Conservation (phyloP, 1,140 invertebrate species). For the Macrostomum lignano region DNA sequence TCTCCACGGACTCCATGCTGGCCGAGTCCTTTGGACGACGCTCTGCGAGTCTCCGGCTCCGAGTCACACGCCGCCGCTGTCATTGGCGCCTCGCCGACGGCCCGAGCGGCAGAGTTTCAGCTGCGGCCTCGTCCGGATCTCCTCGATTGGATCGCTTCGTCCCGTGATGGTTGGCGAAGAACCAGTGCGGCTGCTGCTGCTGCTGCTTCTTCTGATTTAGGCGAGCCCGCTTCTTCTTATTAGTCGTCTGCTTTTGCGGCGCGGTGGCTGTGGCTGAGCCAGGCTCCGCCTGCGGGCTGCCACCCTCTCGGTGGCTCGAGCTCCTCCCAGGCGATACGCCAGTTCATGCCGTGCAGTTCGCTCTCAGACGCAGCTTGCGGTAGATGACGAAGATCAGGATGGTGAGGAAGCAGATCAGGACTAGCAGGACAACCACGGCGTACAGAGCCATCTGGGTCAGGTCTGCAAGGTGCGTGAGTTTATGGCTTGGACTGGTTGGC, state of each 20-base stretch:
- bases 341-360: slow-evolving; percentile 1
- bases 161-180: neutral
- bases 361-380: neutral
- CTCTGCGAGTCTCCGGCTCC: too few relatives aligned
- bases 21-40: too few relatives aligned
- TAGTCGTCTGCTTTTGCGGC: neutral
- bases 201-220: slow-evolving; percentile 1
- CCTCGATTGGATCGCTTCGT: neutral
- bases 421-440: too few relatives aligned
- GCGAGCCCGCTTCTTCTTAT: neutral
- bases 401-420: too few relatives aligned
- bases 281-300: neutral
- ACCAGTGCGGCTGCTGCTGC: too few relatives aligned
- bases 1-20: neutral
- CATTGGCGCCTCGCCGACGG: too few relatives aligned
- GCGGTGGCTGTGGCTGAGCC: neutral
- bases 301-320: neutral
- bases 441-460: too few relatives aligned
- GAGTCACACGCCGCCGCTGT: too few relatives aligned
- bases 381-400: too few relatives aligned
- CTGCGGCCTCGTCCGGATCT: neutral
- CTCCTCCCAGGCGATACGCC: neutral
- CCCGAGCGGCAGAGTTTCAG: too few relatives aligned
- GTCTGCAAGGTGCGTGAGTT: too few relatives aligned
- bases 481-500: too few relatives aligned